A percentile compares a stretch with the other conserved stretches of the same genome.
Conservation (phyloP, 2,888 invertebrate genomes). For the Palloptera scutellata region DNA sequence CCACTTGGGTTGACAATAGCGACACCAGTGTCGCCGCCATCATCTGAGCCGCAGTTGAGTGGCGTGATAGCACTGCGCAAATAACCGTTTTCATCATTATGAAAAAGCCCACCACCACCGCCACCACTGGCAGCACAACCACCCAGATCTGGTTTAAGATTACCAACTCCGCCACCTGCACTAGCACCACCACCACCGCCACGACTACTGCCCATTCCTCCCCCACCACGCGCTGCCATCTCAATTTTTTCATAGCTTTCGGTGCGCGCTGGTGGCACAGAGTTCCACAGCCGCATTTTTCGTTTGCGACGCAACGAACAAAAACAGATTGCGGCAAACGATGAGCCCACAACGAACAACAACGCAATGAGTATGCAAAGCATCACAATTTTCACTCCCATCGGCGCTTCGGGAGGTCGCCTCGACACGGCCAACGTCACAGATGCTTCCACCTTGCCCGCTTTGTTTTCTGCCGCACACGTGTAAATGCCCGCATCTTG, state of each 20-base stretch:
- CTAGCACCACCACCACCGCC: conserved; percentile 44
- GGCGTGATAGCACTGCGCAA: conserved; percentile 55
- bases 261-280: conserved; percentile 63
- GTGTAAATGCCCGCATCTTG: conserved; percentile 81
- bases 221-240: conserved; percentile 69
- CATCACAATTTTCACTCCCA: conserved; percentile 71
- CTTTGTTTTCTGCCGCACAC: conserved; percentile 82
- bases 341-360: conserved; percentile 72
- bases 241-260: conserved; percentile 84
- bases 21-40: conserved; percentile 52
- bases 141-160: conserved; percentile 19
- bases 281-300: conserved; percentile 67
- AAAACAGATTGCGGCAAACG: conserved; percentile 73
- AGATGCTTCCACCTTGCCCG: conserved; percentile 78
- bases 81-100: conserved; percentile 53
- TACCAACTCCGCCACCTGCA: conserved; percentile 37
- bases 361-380: conserved; percentile 76
- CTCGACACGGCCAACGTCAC: conserved; percentile 77
- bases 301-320: conserved; percentile 69
- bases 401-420: conserved; percentile 69
- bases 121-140: conserved; percentile 25
- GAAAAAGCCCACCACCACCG: conserved; percentile 45
- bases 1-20: conserved; percentile 63
- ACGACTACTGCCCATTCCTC: conserved; percentile 26
- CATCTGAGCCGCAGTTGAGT: conserved; percentile 46